Conservation (phyloP, 2,113 vertebrate species). For the Lethenteron camtschaticum region DNA sequence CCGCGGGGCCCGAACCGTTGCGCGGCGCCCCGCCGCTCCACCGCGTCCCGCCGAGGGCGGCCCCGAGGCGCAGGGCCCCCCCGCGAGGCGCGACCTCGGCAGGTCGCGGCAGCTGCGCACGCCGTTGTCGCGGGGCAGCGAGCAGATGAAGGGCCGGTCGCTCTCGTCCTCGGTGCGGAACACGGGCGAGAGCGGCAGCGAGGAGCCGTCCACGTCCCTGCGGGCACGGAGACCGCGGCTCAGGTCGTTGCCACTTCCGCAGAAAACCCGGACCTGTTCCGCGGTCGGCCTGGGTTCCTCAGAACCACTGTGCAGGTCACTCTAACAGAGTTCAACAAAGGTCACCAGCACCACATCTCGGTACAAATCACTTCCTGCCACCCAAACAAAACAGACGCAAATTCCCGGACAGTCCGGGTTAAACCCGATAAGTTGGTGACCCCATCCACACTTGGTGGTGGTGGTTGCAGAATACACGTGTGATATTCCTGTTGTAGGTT, state of each 20-base stretch:
- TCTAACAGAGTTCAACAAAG: too few relatives aligned
- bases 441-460: not conserved
- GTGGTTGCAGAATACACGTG: not conserved
- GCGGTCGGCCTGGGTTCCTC: too few relatives aligned
- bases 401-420: not conserved
- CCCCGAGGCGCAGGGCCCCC: constrained; percentile 42
- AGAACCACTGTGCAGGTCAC: too few relatives aligned
- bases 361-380: not conserved
- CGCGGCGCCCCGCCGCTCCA: not conserved
- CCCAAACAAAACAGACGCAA: not conserved
- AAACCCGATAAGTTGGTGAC: not conserved
- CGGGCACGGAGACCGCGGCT: too few relatives aligned
- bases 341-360: not conserved
- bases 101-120: constrained; percentile 62
- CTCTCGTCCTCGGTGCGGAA: constrained; percentile 88
- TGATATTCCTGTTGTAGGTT: not conserved
- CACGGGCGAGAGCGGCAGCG: constrained; percentile 41
- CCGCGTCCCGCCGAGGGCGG: not conserved
- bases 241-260: too few relatives aligned
- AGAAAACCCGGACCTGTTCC: too few relatives aligned
- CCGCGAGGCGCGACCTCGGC: constrained; percentile 47
- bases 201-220: too few relatives aligned
- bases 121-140: constrained; percentile 54
- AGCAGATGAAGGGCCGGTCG: constrained; percentile 92
- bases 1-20: constrained; percentile 41